A percentile compares a stretch with the other conserved stretches of the same genome.
phyloP scores from a whole-genome alignment of 2,888 invertebrate species.

The Icerya purchasi region DNA sequence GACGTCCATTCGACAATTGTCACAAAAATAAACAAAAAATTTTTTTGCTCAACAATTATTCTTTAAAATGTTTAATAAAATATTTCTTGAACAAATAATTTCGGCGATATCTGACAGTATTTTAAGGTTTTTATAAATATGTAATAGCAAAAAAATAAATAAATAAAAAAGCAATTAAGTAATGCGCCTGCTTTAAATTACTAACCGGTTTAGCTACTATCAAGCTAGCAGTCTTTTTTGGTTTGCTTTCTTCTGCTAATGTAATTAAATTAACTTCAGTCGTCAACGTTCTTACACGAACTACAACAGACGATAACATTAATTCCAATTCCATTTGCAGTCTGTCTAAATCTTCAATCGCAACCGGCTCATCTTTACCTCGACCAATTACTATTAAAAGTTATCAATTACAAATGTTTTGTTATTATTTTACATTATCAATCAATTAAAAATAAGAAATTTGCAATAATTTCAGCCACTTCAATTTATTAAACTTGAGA shows the following conservation, averaged over 20 bases:
- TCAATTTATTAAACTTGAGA: too few relatives aligned
- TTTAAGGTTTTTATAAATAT: too few relatives aligned
- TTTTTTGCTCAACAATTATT: too few relatives aligned
- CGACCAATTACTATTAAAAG: not conserved
- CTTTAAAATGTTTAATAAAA: too few relatives aligned
- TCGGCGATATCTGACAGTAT: too few relatives aligned
- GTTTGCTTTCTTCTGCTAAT: conserved; percentile 18
- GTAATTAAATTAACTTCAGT: conserved; percentile 33
- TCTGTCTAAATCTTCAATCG: conserved; percentile 63
- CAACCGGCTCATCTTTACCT: not conserved
- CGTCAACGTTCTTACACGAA: conserved; percentile 55
- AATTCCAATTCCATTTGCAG: conserved; percentile 73
- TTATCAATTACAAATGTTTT: not conserved
- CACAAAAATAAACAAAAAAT: too few relatives aligned
- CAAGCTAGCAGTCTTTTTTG: conserved; percentile 15
- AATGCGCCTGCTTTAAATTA: not conserved
- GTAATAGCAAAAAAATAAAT: too few relatives aligned
- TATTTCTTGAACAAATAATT: too few relatives aligned
- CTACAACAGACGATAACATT: conserved; percentile 58
- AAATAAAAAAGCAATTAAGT: too few relatives aligned
- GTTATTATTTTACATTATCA: not conserved
- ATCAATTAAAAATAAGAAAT: not conserved
- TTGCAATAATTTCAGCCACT: too few relatives aligned
- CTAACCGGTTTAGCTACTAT: conserved; percentile 9
- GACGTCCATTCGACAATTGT: too few relatives aligned